Evolutionary conservation across 2,797 vertebrate genomes (phyloP).

Genomic region (Darevskia mixta): DNA sequence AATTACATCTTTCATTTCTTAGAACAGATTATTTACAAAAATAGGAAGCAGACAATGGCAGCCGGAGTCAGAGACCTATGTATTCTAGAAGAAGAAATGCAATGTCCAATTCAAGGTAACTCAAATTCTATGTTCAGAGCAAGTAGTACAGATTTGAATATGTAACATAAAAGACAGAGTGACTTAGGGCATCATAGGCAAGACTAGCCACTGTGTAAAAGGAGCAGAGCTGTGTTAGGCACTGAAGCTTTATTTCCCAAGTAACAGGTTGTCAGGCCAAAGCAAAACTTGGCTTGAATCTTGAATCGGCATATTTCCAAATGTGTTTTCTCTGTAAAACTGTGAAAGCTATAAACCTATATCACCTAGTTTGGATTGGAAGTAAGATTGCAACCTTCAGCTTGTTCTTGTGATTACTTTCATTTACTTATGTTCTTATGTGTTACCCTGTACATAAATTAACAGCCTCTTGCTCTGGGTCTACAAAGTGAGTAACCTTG

Average conservation of each 20-base stretch:
- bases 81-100: neutral
- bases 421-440: no score
- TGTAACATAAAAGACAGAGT: neutral
- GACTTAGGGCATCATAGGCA: neutral
- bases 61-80: neutral
- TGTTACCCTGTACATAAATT: no score
- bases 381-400: no score
- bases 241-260: neutral
- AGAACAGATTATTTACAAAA: constrained; percentile 43
- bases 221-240: neutral
- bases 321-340: neutral
- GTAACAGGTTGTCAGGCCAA: neutral
- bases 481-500: no score
- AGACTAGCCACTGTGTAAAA: neutral
- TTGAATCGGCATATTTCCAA: neutral
- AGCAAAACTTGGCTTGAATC: neutral
- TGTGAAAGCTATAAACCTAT: no score
- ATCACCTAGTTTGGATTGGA: no score
- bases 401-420: no score
- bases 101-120: no score
- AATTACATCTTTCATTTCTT: constrained; percentile 54
- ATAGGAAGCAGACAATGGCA: constrained; percentile 17
- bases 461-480: no score
- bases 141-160: neutral
- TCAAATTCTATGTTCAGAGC: no score